Conservation (phyloP, 2,113 vertebrate genomes). For the Nymphicus hollandicus region DNA sequence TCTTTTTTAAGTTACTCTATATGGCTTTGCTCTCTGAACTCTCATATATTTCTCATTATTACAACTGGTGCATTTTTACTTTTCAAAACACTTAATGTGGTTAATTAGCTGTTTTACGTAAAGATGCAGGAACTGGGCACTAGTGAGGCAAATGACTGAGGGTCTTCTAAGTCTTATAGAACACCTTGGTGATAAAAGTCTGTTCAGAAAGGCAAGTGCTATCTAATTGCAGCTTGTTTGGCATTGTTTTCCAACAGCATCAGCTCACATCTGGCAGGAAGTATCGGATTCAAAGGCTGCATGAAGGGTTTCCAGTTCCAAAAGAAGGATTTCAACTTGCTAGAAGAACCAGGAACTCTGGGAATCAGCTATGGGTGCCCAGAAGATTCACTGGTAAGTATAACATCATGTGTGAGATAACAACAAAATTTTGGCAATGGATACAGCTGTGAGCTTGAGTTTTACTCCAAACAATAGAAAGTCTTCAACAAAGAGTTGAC, state of each 20-base stretch:
- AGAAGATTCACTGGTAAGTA: constrained; percentile 92
- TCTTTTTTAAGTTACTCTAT: not conserved
- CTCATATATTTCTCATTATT: not conserved
- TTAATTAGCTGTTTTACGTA: not conserved
- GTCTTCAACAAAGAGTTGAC: not conserved
- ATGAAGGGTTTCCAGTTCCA: constrained; percentile 98
- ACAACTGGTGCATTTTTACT: not conserved
- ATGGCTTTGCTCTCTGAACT: not conserved
- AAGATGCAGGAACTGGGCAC: not conserved
- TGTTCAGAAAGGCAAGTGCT: not conserved
- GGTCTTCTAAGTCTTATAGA: not conserved
- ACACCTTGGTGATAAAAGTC: not conserved
- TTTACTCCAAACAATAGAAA: not conserved
- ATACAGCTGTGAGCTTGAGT: not conserved
- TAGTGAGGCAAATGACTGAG: not conserved
- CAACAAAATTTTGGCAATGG: not conserved
- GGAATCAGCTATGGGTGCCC: constrained; percentile 95
- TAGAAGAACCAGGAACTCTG: constrained; percentile 92
- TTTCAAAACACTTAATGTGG: not conserved
- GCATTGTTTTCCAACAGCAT: constrained; percentile 46
- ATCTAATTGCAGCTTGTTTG: constrained; percentile 11
- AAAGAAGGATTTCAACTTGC: constrained; percentile 95
- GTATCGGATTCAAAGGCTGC: constrained; percentile 85
- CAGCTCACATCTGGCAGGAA: constrained; percentile 81
- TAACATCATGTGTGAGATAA: not conserved